phyloP scores from a whole-genome alignment of 2,888 invertebrate genomes.

The Drosophila kokeensis region DNA sequence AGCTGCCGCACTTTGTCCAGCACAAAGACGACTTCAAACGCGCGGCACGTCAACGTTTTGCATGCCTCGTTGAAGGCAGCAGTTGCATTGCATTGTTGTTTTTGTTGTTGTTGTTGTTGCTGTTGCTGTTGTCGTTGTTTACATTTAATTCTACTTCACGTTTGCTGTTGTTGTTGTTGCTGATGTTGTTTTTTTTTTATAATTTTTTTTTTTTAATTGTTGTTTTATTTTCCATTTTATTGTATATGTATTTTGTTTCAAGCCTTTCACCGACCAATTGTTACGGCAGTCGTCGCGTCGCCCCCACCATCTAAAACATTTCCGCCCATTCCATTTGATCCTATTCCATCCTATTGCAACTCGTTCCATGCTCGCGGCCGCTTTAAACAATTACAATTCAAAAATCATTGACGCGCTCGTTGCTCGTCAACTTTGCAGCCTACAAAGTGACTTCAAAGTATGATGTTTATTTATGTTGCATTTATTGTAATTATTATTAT shows the following conservation, averaged over 20 bases:
- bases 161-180: constrained; percentile 36
- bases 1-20: constrained; percentile 45
- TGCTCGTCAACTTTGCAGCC: constrained; percentile 49
- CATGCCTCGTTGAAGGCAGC: constrained; percentile 79
- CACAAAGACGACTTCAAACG: constrained; percentile 79
- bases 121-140: constrained; percentile 61
- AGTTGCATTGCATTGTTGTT: constrained; percentile 45
- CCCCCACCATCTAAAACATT: not conserved
- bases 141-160: constrained; percentile 72
- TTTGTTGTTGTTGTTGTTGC: constrained; percentile 3
- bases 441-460: constrained; percentile 74
- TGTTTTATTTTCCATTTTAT: constrained; percentile 22
- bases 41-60: constrained; percentile 79
- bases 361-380: constrained; percentile 34
- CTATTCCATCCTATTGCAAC: constrained; percentile 27
- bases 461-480: constrained; percentile 41
- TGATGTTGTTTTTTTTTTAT: constrained; percentile 20
- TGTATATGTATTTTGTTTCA: constrained; percentile 70
- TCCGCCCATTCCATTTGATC: constrained; percentile 10
- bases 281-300: constrained; percentile 72
- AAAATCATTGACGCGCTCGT: constrained; percentile 82
- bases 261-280: constrained; percentile 78
- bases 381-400: constrained; percentile 82
- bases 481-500: constrained; percentile 18
- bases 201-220: constrained; percentile 20